Evolutionary conservation across 2,113 vertebrate genomes (phyloP).

Genomic region (Neofelis nebulosa): DNA sequence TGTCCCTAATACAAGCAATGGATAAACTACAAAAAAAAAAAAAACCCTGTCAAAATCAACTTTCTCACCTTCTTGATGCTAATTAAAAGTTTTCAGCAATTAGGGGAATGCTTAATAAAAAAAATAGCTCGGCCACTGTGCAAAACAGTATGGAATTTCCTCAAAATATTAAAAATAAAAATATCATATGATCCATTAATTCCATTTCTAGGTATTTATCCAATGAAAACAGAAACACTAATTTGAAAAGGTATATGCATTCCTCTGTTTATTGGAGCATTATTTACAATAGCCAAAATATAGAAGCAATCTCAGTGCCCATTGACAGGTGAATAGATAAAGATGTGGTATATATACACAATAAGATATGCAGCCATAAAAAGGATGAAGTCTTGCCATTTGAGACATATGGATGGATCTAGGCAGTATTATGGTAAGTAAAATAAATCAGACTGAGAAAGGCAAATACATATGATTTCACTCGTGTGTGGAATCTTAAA

Average conservation of each 20-base stretch:
- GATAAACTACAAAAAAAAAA: neutral
- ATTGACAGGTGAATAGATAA: neutral
- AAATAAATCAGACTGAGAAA: neutral
- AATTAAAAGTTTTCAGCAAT: neutral
- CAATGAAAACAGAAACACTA: neutral
- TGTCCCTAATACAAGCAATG: neutral
- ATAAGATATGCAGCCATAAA: neutral
- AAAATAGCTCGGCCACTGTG: neutral
- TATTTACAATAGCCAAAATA: neutral
- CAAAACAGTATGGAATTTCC: neutral
- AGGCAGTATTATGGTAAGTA: neutral
- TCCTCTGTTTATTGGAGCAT: neutral
- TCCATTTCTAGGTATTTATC: neutral
- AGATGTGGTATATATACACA: neutral
- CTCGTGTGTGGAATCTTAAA: neutral
- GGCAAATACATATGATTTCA: neutral
- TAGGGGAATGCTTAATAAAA: neutral
- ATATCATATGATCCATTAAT: neutral
- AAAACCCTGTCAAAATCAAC: neutral
- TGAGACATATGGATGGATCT: neutral
- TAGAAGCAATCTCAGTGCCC: neutral
- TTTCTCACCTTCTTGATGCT: neutral
- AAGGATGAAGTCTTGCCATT: neutral
- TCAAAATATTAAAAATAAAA: neutral
- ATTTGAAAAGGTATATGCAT: neutral